Percentiles rank a stretch among this genome's conserved stretches.
These are phyloP conservation scores for Oostethus manadensis DNA, from an alignment of 2,113 vertebrate genomes.

Conservation along the genomic window DNA sequence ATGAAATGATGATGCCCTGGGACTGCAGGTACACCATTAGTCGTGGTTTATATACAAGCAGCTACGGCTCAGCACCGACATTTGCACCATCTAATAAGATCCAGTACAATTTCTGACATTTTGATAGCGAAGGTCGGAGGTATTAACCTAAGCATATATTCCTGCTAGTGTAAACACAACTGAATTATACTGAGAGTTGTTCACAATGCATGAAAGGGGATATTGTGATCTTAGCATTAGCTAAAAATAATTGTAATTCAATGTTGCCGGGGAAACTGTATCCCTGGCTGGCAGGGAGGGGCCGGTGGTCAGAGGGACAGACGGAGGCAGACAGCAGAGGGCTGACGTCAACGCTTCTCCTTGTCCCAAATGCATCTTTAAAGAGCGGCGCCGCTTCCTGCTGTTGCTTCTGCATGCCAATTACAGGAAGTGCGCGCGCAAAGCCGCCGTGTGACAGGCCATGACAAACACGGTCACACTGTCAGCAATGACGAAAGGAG, in stretches of 20 bases:
- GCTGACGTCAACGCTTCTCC: slow-evolving; percentile 59
- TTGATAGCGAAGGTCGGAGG: too few species aligned
- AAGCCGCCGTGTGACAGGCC: slow-evolving; percentile 29
- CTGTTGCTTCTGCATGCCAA: slow-evolving; percentile 63
- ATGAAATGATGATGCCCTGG: too few species aligned
- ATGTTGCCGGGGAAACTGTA: slow-evolving; percentile 1
- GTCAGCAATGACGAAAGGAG: neutral
- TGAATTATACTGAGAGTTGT: neutral
- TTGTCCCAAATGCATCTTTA: slow-evolving; percentile 66
- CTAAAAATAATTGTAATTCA: neutral
- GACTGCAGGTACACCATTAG: too few species aligned
- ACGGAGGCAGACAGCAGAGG: slow-evolving; percentile 41
- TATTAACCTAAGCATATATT: neutral
- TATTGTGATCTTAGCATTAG: neutral
- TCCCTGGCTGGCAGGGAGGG: neutral
- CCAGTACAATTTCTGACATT: too few species aligned
- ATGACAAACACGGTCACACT: slow-evolving; percentile 16
- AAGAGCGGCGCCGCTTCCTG: slow-evolving; percentile 62
- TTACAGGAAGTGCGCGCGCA: slow-evolving; percentile 56
- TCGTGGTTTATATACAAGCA: too few species aligned
- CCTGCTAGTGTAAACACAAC: neutral
- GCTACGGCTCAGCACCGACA: too few species aligned
- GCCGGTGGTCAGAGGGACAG: neutral
- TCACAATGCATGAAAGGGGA: neutral
- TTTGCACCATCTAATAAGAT: too few species aligned